phyloP scores from a whole-genome alignment of 2,113 vertebrate genomes.

The Centropristis striata region DNA sequence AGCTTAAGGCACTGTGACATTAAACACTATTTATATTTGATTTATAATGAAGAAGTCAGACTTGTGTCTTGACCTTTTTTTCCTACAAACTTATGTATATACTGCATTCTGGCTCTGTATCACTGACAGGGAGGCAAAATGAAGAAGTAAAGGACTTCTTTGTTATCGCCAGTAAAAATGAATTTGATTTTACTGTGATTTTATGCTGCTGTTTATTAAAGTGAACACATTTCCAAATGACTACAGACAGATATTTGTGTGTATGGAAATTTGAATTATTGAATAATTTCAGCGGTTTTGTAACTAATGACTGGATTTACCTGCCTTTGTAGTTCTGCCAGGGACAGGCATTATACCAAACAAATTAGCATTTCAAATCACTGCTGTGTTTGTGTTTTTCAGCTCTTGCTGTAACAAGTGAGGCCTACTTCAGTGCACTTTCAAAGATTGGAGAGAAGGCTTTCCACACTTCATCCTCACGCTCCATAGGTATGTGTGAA shows the following conservation, averaged over 20 bases:
- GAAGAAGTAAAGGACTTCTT: too few species aligned
- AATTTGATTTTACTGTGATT: too few species aligned
- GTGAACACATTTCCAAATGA: background rate
- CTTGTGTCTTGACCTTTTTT: too few species aligned
- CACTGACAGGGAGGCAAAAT: too few species aligned
- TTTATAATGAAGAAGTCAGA: too few species aligned
- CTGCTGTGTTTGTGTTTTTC: constrained; percentile 38
- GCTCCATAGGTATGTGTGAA: constrained; percentile 85
- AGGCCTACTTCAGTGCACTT: constrained; percentile 92
- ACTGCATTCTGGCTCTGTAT: too few species aligned
- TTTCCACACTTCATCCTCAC: constrained; percentile 88
- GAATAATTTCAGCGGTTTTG: background rate
- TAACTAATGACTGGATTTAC: background rate
- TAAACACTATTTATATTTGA: too few species aligned
- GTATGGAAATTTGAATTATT: background rate
- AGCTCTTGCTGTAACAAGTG: constrained; percentile 90
- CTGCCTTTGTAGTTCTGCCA: background rate
- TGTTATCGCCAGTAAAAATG: too few species aligned
- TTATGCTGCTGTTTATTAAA: too few species aligned
- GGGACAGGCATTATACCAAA: background rate
- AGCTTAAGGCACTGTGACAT: too few species aligned
- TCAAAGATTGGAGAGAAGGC: constrained; percentile 93
- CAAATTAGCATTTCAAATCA: background rate
- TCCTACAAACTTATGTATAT: too few species aligned
- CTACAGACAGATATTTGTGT: background rate